Evolutionary conservation across 2,113 vertebrate species (phyloP), one percentile per base, ranked within the genome.

Genomic region (Andinoacara biseriatus): DNA sequence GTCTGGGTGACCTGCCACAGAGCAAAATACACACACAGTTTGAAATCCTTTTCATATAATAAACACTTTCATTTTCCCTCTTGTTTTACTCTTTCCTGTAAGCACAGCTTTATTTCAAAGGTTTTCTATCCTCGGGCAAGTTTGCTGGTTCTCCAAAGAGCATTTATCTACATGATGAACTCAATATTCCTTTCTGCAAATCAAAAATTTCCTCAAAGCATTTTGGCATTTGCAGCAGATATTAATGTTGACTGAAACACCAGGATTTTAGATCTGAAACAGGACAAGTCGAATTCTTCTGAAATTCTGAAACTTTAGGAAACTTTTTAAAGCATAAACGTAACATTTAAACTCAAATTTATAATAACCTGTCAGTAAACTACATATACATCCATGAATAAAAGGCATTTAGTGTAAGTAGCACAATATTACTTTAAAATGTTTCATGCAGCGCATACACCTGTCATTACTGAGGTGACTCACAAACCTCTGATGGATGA

Each of bases 101-200:
- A 77, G 82, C 74, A 57, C 74, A 74, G 65, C 18, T 85, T 69
- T 15, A 81, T 82, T 58, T 65, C 31, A 83, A 67, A 46, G 49
- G 54, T 83, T 85, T 86, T 59, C 8, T 69, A 62, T 90, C 56
- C 15, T 69, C 49, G 22, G 76, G 72, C 69, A 84, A 82, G 75
- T 77, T 82, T 40, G 26, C 58, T 63, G 59, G 11, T 81, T 86
- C 80, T 84, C 78, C 54, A 86, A 84, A 89, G 57, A 78, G 60
- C 60, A 10, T 86, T 59, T n/a, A 24, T 59, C 20, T 61, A 69
- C 40, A 67, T 67, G 17, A 81, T 57, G 74, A 80, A 80, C 52
- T 59, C 52, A 29, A 38, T 72, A 22, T 75, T 74, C 10, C 46
- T 67, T 65, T 56, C 13, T 17, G 29, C 38, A 1, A 86, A 67